phyloP scores from a whole-genome alignment of 2,797 vertebrate species.

The Rhynchonycteris naso region DNA sequence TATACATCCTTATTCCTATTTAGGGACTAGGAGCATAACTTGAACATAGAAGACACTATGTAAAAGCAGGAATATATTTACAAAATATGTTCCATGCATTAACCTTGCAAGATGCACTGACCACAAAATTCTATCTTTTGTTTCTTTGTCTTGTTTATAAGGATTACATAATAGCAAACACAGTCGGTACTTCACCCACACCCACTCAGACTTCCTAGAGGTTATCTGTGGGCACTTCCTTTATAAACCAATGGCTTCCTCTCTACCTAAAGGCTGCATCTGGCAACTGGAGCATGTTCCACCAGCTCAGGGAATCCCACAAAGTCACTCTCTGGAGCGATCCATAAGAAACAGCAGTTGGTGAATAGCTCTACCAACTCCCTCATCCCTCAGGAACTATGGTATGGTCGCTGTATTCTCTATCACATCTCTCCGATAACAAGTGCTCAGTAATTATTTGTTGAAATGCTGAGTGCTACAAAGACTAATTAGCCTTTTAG shows the following conservation, averaged over 20 bases:
- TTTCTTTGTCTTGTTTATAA: conserved; percentile 15
- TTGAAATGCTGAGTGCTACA: background rate
- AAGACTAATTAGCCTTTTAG: background rate
- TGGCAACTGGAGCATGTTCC: background rate
- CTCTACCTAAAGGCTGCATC: background rate
- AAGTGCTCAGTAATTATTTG: background rate
- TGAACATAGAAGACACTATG: background rate
- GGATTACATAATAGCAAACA: background rate
- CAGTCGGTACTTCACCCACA: background rate
- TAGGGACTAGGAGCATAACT: background rate
- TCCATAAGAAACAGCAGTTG: background rate
- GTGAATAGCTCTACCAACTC: background rate
- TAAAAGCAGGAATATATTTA: conserved; percentile 28
- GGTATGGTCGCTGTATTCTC: background rate
- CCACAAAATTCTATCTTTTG: background rate
- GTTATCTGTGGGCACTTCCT: background rate
- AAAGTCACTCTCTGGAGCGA: background rate
- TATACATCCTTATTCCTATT: background rate
- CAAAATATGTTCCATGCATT: background rate
- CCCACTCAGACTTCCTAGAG: background rate
- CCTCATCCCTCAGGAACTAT: background rate
- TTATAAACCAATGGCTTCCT: background rate
- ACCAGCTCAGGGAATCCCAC: background rate
- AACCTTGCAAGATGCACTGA: background rate
- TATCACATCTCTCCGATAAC: background rate